Evolutionary conservation across 1,140 invertebrate genomes (phyloP), one percentile per base, ranked within the genome.

Genomic region (Atopsyche davidsoni): DNA sequence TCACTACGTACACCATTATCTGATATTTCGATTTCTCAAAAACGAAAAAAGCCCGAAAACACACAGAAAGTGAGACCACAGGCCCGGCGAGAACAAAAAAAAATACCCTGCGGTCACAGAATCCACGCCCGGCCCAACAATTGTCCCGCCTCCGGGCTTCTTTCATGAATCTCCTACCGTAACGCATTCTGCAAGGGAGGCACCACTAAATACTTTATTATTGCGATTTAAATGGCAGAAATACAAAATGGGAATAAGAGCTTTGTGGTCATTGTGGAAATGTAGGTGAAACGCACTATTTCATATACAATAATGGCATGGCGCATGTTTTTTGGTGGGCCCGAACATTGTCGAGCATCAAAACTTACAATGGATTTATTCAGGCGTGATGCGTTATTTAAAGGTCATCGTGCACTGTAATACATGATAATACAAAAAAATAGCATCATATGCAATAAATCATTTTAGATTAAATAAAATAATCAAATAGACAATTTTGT

Each of bases 201-300:
- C n/a, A n/a, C n/a, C n/a, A 51, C 50, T 57, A 57, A 57, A 57
- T 57, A 57, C 54, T 57, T 48, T 57, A 51, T 51, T 45, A 57
- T 57, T 52, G 54, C 54, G 41, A 57, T 57, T 51, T 49, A 52
- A 57, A 57, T 57, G 45, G 54, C 54, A 57, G 50, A 57, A 57
- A 51, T 52, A 43, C 25, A 43, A 43, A 48, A 57, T 44, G 32
- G 46, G 48, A 38, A 48, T 45, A 36, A 34, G 32, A 36, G 3
- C 40, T 9, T 6, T 48, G 23, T 40, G 13, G 6, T 14, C 43
- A 51, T 56, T 57, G 54, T 57, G 32, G 14, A 23, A 52, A 57
- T 57, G 54, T 52, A 51, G 54, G 54, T 57, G 54, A 57, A 52
- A 49, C 51, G 47, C 41, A 57, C 52, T 57, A 46, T 51, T 43